phyloP scores from a whole-genome alignment of 2,797 vertebrate species.

The Sylvilagus floridanus region DNA sequence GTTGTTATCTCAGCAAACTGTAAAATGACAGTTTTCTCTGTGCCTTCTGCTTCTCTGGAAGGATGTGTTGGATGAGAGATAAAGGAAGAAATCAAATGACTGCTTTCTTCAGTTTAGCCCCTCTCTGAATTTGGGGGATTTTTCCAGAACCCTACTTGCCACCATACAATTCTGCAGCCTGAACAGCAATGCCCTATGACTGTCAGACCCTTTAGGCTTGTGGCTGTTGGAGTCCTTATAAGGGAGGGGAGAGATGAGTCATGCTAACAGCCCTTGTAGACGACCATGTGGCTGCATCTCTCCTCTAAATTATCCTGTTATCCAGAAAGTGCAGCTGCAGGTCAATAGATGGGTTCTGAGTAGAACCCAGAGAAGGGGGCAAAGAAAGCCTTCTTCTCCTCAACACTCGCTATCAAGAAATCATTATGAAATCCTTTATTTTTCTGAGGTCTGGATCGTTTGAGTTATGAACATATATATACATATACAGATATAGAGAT shows the following conservation, averaged over 20 bases:
- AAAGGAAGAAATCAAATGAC: background rate
- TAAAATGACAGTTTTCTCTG: background rate
- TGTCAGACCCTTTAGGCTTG: background rate
- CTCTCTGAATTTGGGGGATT: background rate
- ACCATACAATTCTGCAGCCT: background rate
- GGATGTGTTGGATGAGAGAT: background rate
- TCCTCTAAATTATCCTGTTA: background rate
- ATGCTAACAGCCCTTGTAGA: background rate
- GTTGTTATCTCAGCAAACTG: background rate
- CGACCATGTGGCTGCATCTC: background rate
- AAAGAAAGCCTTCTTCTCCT: background rate
- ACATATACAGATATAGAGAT: background rate
- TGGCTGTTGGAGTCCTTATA: background rate
- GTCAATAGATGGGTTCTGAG: conserved; percentile 1
- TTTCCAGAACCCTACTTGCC: background rate
- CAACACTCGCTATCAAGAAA: conserved; percentile 28
- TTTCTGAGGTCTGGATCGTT: background rate
- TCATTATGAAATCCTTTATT: conserved; percentile 1
- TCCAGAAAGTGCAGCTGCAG: background rate
- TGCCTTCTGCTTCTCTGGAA: background rate
- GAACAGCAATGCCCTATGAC: background rate
- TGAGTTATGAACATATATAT: background rate
- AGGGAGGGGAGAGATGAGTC: background rate
- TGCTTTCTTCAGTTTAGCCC: background rate
- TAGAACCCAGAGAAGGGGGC: background rate